phyloP scores from a whole-genome alignment of 2,797 vertebrate genomes.

The Alouatta caraya region DNA sequence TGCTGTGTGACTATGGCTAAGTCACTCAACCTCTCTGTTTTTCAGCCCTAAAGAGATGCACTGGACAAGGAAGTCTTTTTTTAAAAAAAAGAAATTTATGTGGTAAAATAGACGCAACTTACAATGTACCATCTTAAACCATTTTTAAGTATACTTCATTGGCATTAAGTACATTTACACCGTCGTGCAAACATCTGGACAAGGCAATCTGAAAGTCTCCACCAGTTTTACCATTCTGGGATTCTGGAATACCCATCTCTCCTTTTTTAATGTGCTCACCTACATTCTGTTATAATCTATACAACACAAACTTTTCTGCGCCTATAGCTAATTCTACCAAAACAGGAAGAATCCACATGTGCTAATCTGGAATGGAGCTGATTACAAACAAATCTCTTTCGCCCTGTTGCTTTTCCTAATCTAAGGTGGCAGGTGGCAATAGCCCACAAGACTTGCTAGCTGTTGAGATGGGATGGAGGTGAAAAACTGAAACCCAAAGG shows the following conservation, averaged over 20 bases:
- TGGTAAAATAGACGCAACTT: not conserved
- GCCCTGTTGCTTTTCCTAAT: not conserved
- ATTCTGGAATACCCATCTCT: accelerated
- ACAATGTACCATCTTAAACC: not conserved
- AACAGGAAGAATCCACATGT: not conserved
- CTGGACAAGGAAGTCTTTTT: not conserved
- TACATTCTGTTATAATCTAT: not conserved
- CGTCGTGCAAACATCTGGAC: not conserved
- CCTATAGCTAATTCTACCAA: not conserved
- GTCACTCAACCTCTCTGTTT: not conserved
- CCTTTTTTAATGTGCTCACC: not conserved
- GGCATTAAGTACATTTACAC: not conserved
- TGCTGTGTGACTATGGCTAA: not conserved
- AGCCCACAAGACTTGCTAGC: not conserved
- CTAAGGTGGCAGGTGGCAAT: not conserved
- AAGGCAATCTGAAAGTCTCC: not conserved
- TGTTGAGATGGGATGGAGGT: not conserved
- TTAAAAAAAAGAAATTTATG: not conserved
- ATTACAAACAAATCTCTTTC: not conserved
- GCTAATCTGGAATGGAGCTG: not conserved
- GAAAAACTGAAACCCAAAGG: not conserved
- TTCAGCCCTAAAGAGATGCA: not conserved
- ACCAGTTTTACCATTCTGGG: not conserved
- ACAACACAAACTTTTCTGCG: not conserved
- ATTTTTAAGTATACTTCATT: not conserved